A percentile compares a stretch with the other conserved stretches of the same genome.
These are phyloP conservation scores for Callopanchax toddi DNA, from an alignment of 2,113 vertebrate species.

Conservation along the genomic window DNA sequence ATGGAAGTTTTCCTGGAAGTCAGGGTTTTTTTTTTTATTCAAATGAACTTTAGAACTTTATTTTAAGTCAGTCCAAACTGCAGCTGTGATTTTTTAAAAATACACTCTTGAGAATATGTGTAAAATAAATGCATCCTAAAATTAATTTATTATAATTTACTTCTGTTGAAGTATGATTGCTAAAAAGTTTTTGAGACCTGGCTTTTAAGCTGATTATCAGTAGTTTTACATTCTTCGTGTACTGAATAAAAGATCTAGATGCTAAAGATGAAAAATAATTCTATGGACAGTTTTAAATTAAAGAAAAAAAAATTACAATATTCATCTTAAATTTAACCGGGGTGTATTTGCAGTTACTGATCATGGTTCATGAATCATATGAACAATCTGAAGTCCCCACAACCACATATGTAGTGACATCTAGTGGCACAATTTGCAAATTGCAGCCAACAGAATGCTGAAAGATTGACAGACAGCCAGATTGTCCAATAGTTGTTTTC, in stretches of 20 bases:
- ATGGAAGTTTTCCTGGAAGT: neutral
- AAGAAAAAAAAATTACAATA: too few relatives aligned
- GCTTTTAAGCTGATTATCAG: too few relatives aligned
- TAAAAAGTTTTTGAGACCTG: neutral
- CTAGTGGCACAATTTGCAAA: neutral
- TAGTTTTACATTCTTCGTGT: too few relatives aligned
- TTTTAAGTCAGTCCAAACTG: neutral
- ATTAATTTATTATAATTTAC: neutral
- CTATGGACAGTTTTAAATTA: too few relatives aligned
- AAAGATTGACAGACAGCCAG: slow-evolving; percentile 13
- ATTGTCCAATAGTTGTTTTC: too few relatives aligned
- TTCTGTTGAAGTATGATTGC: neutral
- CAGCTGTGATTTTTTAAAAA: neutral
- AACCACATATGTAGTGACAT: neutral
- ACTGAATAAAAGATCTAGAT: too few relatives aligned
- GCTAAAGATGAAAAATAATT: too few relatives aligned
- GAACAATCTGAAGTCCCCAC: neutral
- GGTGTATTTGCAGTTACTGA: too few relatives aligned
- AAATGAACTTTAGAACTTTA: neutral
- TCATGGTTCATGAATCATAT: neutral
- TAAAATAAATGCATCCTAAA: too few relatives aligned
- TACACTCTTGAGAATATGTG: too few relatives aligned
- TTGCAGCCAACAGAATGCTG: neutral
- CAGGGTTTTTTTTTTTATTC: neutral
- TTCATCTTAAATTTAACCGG: too few relatives aligned